Percentiles rank a stretch among this genome's conserved stretches.
These are phyloP conservation scores for Chydorus sphaericus DNA, from an alignment of 2,888 invertebrate genomes.

Conservation along the genomic window DNA sequence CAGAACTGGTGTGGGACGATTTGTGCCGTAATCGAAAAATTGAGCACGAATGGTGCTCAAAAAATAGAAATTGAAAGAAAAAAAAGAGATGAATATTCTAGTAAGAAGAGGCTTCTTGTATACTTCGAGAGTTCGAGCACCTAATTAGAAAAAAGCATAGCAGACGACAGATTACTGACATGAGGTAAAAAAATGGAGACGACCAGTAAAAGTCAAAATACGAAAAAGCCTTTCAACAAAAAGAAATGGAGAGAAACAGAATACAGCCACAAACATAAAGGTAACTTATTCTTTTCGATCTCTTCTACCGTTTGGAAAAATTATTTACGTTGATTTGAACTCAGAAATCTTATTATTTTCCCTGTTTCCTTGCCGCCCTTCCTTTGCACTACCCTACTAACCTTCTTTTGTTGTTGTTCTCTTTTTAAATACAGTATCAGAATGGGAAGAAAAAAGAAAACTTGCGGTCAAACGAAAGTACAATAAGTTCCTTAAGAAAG, in stretches of 20 bases:
- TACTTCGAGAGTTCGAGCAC: no score
- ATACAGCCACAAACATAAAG: slow-evolving; percentile 52
- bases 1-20: no score
- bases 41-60: no score
- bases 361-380: background rate
- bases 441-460: slow-evolving; percentile 50
- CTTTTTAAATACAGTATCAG: slow-evolving; percentile 32
- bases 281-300: slow-evolving; percentile 21
- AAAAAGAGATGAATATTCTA: no score
- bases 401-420: background rate
- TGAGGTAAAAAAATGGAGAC: background rate
- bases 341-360: background rate
- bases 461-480: slow-evolving; percentile 40
- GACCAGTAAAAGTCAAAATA: background rate
- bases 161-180: no score
- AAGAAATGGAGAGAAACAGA: slow-evolving; percentile 48
- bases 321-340: background rate
- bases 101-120: no score
- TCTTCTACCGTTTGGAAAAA: background rate
- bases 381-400: background rate
- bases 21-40: no score
- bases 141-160: no score
- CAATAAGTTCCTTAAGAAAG: slow-evolving; percentile 39
- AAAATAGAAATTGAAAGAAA: no score
- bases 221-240: slow-evolving; percentile 48